Evolutionary conservation across 64 coral and sea anemone genomes (phyloP).

Genomic region (Montipora sp.): DNA sequence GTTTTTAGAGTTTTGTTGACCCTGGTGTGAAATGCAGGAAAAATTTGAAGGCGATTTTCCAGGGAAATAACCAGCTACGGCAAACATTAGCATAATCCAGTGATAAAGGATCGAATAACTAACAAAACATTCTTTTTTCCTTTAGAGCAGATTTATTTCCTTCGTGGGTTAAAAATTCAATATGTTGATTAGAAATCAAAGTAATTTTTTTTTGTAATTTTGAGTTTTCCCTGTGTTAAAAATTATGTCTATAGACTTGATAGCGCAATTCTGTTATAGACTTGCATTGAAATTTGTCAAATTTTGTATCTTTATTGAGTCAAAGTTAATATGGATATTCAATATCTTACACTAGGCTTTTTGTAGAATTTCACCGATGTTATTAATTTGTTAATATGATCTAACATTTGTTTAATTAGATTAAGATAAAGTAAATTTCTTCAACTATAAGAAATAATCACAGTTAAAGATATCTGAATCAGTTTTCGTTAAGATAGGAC

Average conservation of each 20-base stretch:
- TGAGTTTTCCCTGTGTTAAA: too few species aligned
- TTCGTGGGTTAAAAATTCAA: too few species aligned
- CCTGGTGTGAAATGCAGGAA: slow-evolving; percentile 9
- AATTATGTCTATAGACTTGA: too few species aligned
- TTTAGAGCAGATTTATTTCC: too few species aligned
- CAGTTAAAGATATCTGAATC: background rate
- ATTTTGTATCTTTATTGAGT: background rate
- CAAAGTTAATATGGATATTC: too few species aligned
- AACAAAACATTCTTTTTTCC: too few species aligned
- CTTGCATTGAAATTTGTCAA: too few species aligned
- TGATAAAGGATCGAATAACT: too few species aligned
- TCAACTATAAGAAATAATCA: background rate
- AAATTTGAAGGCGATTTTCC: slow-evolving; percentile 11
- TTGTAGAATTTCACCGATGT: background rate
- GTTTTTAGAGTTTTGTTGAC: slow-evolving; percentile 27
- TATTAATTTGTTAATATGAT: background rate
- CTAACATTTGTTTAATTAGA: slow-evolving; percentile 6
- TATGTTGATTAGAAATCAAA: too few species aligned
- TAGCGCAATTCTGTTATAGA: too few species aligned
- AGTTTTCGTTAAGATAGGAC: background rate
- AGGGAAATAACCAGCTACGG: slow-evolving; percentile 20
- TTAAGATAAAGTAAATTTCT: background rate
- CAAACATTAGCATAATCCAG: slow-evolving; percentile 14
- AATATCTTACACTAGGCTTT: background rate
- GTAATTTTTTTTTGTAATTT: too few species aligned